Conservation (phyloP, 2,797 vertebrate genomes). For the Peromyscus nudipes region DNA sequence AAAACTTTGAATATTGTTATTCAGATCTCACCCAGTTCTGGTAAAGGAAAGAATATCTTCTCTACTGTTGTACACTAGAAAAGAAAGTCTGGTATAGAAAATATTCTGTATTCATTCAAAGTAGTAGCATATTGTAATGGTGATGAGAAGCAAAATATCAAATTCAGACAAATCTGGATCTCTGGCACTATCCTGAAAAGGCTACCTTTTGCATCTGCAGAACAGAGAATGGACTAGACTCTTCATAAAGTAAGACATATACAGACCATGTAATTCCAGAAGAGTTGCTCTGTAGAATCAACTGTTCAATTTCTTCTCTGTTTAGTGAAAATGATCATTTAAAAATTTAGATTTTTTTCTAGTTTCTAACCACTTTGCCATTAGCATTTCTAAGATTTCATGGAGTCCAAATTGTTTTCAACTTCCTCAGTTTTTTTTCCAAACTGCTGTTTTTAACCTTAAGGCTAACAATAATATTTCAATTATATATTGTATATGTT, state of each 20-base stretch:
- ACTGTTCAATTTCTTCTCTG: not conserved
- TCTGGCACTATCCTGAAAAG: not conserved
- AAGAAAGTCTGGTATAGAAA: not conserved
- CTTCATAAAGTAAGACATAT: not conserved
- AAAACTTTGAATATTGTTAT: not conserved
- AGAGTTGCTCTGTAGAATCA: not conserved
- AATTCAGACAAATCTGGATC: not conserved
- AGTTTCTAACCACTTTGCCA: not conserved
- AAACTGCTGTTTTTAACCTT: slow-evolving; percentile 29
- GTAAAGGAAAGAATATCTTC: not conserved
- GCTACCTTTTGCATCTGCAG: not conserved
- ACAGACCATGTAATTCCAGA: not conserved
- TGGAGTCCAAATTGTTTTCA: not conserved
- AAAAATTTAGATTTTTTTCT: slow-evolving; percentile 37
- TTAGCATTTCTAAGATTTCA: not conserved
- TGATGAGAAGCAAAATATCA: not conserved
- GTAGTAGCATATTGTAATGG: too few species aligned
- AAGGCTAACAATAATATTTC: slow-evolving; percentile 19
- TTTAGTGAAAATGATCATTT: not conserved
- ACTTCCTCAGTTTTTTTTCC: not conserved
- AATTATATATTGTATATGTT: not conserved
- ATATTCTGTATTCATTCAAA: not conserved
- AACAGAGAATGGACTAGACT: not conserved
- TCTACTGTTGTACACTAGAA: not conserved
- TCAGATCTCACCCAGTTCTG: not conserved